Conservation (phyloP, 2,797 vertebrate genomes). For the Champsocephalus esox region DNA sequence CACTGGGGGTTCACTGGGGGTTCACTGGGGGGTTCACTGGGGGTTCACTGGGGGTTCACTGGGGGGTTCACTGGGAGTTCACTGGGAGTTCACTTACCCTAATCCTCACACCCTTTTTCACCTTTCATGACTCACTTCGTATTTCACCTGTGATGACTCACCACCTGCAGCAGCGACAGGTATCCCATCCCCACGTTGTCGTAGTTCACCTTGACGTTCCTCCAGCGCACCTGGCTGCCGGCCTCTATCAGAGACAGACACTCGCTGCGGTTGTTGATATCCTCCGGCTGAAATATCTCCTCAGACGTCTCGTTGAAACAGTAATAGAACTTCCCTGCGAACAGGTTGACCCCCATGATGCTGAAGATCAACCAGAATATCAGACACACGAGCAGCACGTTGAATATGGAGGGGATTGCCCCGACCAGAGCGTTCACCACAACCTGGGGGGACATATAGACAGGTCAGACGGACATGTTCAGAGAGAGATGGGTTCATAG, state of each 20-base stretch:
- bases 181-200: constrained; percentile 97
- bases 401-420: constrained; percentile 96
- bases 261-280: constrained; percentile 88
- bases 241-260: constrained; percentile 81
- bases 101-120: too few relatives aligned
- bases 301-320: constrained; percentile 90
- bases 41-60: too few relatives aligned
- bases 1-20: too few relatives aligned
- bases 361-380: constrained; percentile 99
- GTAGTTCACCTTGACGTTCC: constrained; percentile 91
- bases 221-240: constrained; percentile 86
- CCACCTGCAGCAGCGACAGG: constrained; percentile 95
- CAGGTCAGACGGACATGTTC: background rate
- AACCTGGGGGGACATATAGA: constrained; percentile 51
- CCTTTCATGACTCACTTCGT: too few relatives aligned
- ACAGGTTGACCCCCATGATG: constrained; percentile 97
- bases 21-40: too few relatives aligned
- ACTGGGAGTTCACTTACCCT: too few relatives aligned
- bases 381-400: constrained; percentile 93
- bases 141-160: constrained; percentile 71
- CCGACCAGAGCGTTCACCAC: constrained; percentile 88
- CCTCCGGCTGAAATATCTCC: constrained; percentile 51
- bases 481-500: background rate
- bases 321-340: constrained; percentile 93
- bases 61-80: too few relatives aligned